Conservation (phyloP, 2,113 vertebrate species). For the Syngnathoides biaculeatus region DNA sequence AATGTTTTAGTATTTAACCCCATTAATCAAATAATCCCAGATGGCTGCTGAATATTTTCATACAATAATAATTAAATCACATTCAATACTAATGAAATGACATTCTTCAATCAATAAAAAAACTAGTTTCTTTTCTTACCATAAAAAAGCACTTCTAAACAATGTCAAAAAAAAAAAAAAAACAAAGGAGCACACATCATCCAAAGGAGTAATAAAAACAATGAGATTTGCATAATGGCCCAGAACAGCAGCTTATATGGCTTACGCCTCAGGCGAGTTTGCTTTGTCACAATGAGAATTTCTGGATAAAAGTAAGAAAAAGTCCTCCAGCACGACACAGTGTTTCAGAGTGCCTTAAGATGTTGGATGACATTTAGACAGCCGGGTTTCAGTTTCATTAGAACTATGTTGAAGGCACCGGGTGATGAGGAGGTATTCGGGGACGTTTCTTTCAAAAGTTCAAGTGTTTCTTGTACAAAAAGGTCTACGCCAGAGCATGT, state of each 20-base stretch:
- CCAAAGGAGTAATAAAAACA: constrained; percentile 10
- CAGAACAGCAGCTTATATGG: constrained; percentile 25
- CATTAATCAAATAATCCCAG: neutral
- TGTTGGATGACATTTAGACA: constrained; percentile 59
- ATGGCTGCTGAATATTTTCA: neutral
- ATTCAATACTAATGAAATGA: neutral
- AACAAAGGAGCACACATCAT: neutral
- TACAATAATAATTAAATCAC: neutral
- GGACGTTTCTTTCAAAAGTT: constrained; percentile 54
- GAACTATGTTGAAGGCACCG: constrained; percentile 44
- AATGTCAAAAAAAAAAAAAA: neutral
- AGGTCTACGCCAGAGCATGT: neutral
- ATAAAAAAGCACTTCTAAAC: neutral
- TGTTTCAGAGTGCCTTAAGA: constrained; percentile 39
- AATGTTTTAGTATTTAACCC: neutral
- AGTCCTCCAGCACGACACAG: constrained; percentile 24
- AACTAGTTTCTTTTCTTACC: neutral
- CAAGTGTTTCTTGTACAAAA: constrained; percentile 48
- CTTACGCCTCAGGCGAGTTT: constrained; percentile 20
- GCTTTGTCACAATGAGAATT: constrained; percentile 12
- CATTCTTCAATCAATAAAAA: neutral
- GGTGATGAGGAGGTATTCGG: constrained; percentile 36
- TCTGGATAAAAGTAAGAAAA: constrained; percentile 27
- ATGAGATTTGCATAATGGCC: constrained; percentile 33
- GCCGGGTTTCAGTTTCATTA: constrained; percentile 49